A percentile compares a stretch with the other conserved stretches of the same genome.
These are phyloP conservation scores for Arbacia lixula DNA, from an alignment of 53 echinoderm and acorn worm genomes.

Conservation along the genomic window DNA sequence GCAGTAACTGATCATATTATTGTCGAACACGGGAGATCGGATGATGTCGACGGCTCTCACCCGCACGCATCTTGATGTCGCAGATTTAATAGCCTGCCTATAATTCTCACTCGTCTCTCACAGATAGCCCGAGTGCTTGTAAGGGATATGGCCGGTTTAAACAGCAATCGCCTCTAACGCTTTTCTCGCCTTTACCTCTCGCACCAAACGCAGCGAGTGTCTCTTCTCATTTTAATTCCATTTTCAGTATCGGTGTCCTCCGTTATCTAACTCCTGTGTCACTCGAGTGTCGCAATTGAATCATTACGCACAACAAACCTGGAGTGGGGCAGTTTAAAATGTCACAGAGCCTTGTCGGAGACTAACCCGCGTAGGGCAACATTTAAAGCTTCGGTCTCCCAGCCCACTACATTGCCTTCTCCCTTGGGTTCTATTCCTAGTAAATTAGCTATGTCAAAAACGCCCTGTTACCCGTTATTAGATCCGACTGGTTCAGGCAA, in stretches of 20 bases:
- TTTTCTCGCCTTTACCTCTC: not conserved
- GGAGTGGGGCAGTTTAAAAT: too few relatives aligned
- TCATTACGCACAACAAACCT: conserved; percentile 44
- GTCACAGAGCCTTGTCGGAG: too few relatives aligned
- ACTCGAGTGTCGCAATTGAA: conserved; percentile 35
- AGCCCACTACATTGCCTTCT: too few relatives aligned
- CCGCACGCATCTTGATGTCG: conserved; percentile 58
- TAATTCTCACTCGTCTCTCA: conserved; percentile 21
- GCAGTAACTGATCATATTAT: conserved; percentile 62
- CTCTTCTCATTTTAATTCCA: conserved; percentile 57
- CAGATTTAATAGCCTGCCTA: conserved; percentile 42
- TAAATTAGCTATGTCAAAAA: conserved; percentile 56
- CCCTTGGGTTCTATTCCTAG: conserved; percentile 33
- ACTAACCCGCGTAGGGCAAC: too few relatives aligned
- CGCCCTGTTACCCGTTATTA: conserved; percentile 50
- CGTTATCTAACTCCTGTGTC: conserved; percentile 55
- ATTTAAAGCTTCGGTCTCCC: too few relatives aligned
- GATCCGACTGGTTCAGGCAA: conserved; percentile 41
- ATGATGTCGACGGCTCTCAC: conserved; percentile 40
- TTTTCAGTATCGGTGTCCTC: conserved; percentile 57
- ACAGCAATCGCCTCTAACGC: conserved; percentile 50
- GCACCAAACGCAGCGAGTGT: conserved; percentile 24
- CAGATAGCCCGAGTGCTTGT: conserved; percentile 37
- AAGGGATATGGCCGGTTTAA: conserved; percentile 42
- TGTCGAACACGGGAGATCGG: conserved; percentile 54